Conservation (phyloP, 1,140 invertebrate genomes). For the Dreissena rostriformis region DNA sequence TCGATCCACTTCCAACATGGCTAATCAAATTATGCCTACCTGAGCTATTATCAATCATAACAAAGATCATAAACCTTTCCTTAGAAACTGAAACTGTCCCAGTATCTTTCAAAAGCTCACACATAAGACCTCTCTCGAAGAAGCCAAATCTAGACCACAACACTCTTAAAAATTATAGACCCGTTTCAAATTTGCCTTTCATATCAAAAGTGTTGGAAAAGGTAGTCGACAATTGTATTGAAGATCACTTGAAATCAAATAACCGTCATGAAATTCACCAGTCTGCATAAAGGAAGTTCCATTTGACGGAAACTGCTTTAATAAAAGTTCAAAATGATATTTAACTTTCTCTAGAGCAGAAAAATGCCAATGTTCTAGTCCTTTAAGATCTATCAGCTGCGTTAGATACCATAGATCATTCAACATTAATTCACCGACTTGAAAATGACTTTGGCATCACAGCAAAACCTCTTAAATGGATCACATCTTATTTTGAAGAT, state of each 20-base stretch:
- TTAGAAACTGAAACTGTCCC: constrained; percentile 23
- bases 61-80: constrained; percentile 21
- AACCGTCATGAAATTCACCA: constrained; percentile 41
- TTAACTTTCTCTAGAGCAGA: constrained; percentile 19
- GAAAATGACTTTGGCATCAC: constrained; percentile 37
- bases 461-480: constrained; percentile 25
- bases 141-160: constrained; percentile 26
- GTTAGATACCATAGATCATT: constrained; percentile 48
- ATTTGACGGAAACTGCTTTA: constrained; percentile 42
- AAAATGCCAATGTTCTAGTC: not conserved
- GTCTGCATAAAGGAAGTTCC: constrained; percentile 27
- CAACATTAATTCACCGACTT: constrained; percentile 16
- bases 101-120: constrained; percentile 29
- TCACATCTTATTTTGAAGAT: constrained; percentile 34
- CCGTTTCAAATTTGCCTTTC: constrained; percentile 32
- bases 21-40: constrained; percentile 31
- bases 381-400: constrained; percentile 34
- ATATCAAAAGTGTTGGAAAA: constrained; percentile 30
- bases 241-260: constrained; percentile 16
- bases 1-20: constrained; percentile 42
- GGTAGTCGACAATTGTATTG: not conserved
- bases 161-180: constrained; percentile 29
- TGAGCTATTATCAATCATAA: constrained; percentile 33
- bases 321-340: constrained; percentile 48
- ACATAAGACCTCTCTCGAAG: constrained; percentile 28